phyloP scores from a whole-genome alignment of 2,113 vertebrate species.

The Sylvia atricapilla region DNA sequence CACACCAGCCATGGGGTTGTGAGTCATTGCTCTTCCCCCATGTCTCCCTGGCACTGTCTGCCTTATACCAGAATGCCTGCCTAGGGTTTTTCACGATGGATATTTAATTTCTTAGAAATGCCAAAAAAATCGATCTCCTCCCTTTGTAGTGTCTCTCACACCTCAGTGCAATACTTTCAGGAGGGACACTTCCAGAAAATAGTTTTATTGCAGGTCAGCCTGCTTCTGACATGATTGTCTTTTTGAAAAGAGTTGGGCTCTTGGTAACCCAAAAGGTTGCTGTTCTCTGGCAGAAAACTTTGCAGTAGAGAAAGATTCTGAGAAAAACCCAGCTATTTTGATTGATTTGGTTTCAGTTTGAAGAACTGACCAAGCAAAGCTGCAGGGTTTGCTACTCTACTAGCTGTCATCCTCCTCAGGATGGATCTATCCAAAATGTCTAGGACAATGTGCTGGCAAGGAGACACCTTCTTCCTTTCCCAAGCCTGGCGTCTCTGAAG shows the following conservation, averaged over 20 bases:
- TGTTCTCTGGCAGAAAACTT: background rate
- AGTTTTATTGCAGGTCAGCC: background rate
- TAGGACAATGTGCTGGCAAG: background rate
- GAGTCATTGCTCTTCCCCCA: background rate
- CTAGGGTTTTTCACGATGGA: background rate
- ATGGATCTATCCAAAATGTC: background rate
- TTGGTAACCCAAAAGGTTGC: background rate
- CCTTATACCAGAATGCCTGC: background rate
- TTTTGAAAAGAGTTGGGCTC: background rate
- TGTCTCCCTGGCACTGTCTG: background rate
- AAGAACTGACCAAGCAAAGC: background rate
- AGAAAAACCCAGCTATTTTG: background rate
- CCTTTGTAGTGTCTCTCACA: background rate
- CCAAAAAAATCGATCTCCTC: background rate
- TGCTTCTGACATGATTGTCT: background rate
- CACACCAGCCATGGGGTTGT: background rate
- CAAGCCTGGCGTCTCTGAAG: background rate
- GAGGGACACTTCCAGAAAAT: background rate
- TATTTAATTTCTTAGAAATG: background rate
- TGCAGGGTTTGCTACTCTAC: background rate
- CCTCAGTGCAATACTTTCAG: background rate
- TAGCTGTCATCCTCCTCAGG: background rate
- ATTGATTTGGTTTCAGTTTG: background rate
- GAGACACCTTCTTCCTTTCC: background rate
- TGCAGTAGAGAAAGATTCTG: background rate